Evolutionary conservation across 2,888 invertebrate species (phyloP).

Genomic region (Crepidodera aurea): DNA sequence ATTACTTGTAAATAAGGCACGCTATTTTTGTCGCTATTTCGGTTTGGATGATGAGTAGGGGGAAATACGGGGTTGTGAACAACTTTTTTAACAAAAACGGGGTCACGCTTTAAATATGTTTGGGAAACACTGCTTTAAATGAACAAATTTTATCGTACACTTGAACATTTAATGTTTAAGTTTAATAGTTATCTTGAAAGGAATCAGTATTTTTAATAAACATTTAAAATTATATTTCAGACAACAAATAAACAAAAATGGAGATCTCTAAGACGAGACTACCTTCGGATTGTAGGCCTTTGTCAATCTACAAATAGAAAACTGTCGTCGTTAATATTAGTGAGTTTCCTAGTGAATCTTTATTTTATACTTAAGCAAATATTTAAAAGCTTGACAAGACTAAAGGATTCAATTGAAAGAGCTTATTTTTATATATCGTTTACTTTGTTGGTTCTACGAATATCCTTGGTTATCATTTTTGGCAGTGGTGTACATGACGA

Average conservation of each 20-base stretch:
- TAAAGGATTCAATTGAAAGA: conserved; percentile 44
- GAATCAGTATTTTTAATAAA: too few species aligned
- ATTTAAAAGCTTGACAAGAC: conserved; percentile 68
- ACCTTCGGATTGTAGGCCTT: conserved; percentile 36
- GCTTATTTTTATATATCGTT: conserved; percentile 53
- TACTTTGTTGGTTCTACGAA: conserved; percentile 55
- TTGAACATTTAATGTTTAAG: too few species aligned
- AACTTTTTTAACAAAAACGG: too few species aligned
- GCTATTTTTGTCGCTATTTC: too few species aligned
- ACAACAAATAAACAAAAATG: conserved; percentile 36
- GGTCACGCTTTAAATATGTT: too few species aligned
- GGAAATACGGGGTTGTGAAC: too few species aligned
- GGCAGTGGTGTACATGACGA: conserved; percentile 55
- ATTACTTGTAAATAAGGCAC: too few species aligned
- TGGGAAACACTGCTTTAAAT: too few species aligned
- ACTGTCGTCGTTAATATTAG: conserved; percentile 69
- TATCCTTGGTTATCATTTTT: conserved; percentile 51
- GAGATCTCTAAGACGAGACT: conserved; percentile 41
- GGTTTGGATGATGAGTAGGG: too few species aligned
- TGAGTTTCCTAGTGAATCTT: conserved; percentile 75
- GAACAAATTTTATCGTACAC: too few species aligned
- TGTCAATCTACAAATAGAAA: conserved; percentile 66
- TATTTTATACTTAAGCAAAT: conserved; percentile 78
- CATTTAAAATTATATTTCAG: conserved; percentile 27
- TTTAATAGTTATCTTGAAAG: too few species aligned